Conservation (phyloP, 2,888 invertebrate species). For the Eueremaeus valkanovi region DNA sequence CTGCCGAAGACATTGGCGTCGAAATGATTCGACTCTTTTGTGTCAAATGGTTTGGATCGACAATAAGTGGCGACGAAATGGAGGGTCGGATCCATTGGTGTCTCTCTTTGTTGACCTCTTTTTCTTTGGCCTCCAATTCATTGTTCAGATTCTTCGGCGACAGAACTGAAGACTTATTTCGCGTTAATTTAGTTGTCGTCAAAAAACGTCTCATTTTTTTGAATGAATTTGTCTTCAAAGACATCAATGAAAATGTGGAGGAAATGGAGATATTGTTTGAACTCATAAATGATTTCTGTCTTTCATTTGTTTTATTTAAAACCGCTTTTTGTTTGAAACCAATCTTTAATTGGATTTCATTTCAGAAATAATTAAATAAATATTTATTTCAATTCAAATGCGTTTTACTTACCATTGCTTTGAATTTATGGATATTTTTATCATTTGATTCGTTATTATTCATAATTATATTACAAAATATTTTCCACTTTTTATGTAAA, state of each 20-base stretch:
- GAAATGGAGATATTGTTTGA: slow-evolving; percentile 13
- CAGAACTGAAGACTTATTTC: slow-evolving; percentile 22
- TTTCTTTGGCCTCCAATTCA: slow-evolving; percentile 27
- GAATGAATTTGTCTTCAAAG: not conserved
- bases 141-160: slow-evolving; percentile 25
- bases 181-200: slow-evolving; percentile 14
- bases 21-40: not conserved
- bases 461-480: not conserved
- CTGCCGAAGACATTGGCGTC: not conserved
- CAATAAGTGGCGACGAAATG: slow-evolving; percentile 7
- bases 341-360: too few species aligned
- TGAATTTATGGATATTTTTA: not conserved
- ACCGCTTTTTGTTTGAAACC: not conserved
- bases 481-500: too few species aligned
- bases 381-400: too few species aligned
- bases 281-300: slow-evolving; percentile 6
- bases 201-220: slow-evolving; percentile 12
- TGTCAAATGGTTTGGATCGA: not conserved
- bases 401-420: slow-evolving; percentile 15
- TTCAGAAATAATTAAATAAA: too few species aligned
- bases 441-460: not conserved
- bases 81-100: not conserved
- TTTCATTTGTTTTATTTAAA: not conserved
- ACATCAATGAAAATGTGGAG: not conserved
- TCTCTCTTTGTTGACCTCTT: not conserved